phyloP scores from a whole-genome alignment of 53 echinoderm and acorn worm species.

The Actinopyga echinites region DNA sequence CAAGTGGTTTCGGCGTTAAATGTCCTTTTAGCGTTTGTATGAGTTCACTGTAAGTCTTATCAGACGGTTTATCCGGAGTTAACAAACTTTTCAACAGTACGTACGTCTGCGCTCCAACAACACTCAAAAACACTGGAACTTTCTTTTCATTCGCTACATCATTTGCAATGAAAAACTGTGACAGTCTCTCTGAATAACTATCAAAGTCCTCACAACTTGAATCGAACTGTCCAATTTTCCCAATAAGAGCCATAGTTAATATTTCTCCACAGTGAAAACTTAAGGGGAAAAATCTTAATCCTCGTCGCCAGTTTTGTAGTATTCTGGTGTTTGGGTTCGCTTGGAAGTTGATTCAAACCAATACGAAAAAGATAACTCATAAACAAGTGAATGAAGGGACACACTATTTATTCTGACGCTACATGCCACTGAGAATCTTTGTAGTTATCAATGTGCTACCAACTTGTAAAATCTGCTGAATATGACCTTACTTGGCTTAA shows the following conservation, averaged over 20 bases:
- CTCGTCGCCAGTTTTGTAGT: neutral
- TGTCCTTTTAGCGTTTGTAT: slow-evolving; percentile 48
- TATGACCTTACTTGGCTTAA: too few relatives aligned
- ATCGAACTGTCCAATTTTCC: neutral
- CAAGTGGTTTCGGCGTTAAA: slow-evolving; percentile 54
- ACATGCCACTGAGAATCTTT: too few relatives aligned
- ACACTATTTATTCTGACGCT: too few relatives aligned
- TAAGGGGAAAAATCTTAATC: neutral
- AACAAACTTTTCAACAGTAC: slow-evolving; percentile 50
- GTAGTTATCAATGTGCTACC: too few relatives aligned
- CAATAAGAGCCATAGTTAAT: neutral
- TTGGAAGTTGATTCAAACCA: too few relatives aligned
- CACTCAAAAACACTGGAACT: slow-evolving; percentile 44
- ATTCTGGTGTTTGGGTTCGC: too few relatives aligned
- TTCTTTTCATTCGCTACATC: too few relatives aligned
- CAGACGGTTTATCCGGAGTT: slow-evolving; percentile 49
- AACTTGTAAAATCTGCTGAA: too few relatives aligned
- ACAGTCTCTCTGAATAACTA: slow-evolving; percentile 25
- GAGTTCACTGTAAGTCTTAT: slow-evolving; percentile 49
- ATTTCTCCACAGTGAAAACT: neutral
- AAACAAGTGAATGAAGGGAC: too few relatives aligned
- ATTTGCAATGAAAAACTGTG: slow-evolving; percentile 30
- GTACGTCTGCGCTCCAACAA: slow-evolving; percentile 51
- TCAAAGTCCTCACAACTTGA: neutral
- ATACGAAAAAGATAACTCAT: too few relatives aligned